Base-by-base conservation (phyloP, 2,888 invertebrate genomes). In the Aphidoletes aphidimyza region DNA sequence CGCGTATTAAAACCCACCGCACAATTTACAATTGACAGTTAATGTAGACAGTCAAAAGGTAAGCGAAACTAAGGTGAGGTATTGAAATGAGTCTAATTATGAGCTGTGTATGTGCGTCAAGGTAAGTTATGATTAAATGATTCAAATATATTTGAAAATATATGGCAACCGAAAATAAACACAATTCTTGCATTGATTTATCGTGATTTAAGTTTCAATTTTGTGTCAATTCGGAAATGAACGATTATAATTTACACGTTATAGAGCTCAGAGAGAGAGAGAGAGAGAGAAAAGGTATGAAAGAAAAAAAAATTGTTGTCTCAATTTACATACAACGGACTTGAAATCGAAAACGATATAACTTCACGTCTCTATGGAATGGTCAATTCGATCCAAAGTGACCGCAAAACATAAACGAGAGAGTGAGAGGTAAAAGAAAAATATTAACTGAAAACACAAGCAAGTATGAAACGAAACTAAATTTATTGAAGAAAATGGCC, bases 301-400 rank as follows among this genome's bases (percentile, higher is more conserved):
- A 39, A 39, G 22, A 22, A 54, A n/a, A 14, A 42, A 42, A 42
- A 42, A 42, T 42, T 6, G 14, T 42, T 42, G 42, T 69, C 9
- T 30, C 14, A 17, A 69, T 69, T 69, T 69, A 30, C 69, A 69
- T 69, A 69, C 69, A 69, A 69, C 69, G 69, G 69, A 69, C 69
- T 69, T 69, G 34, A 69, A 69, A 69, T 69, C 69, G 69, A 69
- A 69, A 69, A 69, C 69, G 14, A 30, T 69, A 30, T 19, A 69
- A 69, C 69, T 14, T 30, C 1, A 69, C 9, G 26, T 69, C 30
- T 26, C 2, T 54, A 22, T n/a, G 54, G 22, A 69, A 1, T 69
- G 34, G 69, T 26, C 54, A 69, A 30, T 69, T 14, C 34, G 14
- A 69, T 69, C 30, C 14, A 69, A 30, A 69, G 17, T 69, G n/a